phyloP scores from a whole-genome alignment of 2,113 vertebrate genomes.

The Probosciger aterrimus region DNA sequence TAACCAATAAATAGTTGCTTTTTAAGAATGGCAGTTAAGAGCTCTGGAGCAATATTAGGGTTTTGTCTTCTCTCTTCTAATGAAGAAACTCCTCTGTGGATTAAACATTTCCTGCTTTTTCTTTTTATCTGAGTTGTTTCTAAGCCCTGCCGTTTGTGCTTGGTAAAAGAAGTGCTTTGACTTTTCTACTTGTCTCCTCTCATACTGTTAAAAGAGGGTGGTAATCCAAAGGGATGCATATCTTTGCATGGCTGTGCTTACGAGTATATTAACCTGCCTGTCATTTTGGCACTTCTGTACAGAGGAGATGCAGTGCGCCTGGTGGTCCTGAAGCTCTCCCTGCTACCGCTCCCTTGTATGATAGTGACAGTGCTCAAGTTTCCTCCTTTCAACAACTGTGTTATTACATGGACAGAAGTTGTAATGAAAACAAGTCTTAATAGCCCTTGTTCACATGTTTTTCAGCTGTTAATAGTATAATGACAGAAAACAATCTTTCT shows the following conservation, averaged over 20 bases:
- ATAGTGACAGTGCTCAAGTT: accelerated
- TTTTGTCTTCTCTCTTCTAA: neutral
- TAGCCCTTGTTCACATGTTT: neutral
- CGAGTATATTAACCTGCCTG: neutral
- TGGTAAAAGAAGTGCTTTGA: neutral
- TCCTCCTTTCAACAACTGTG: neutral
- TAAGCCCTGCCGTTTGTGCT: neutral
- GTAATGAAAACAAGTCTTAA: neutral
- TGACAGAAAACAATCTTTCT: neutral
- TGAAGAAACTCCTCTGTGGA: neutral
- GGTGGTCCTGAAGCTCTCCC: neutral
- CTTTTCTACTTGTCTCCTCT: neutral
- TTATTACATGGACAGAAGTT: neutral
- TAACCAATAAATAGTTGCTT: neutral
- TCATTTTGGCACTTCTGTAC: neutral
- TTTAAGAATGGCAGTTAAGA: neutral
- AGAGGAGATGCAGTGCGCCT: neutral
- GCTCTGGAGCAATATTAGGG: neutral
- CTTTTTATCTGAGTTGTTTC: neutral
- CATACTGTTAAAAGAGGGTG: neutral
- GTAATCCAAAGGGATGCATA: neutral
- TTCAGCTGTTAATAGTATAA: neutral
- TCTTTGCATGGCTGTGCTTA: neutral
- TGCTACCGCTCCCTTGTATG: neutral
- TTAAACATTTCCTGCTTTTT: neutral